A percentile compares a stretch with the other conserved stretches of the same genome.
Conservation (phyloP, 2,797 vertebrate species). For the Artibeus lituratus region DNA sequence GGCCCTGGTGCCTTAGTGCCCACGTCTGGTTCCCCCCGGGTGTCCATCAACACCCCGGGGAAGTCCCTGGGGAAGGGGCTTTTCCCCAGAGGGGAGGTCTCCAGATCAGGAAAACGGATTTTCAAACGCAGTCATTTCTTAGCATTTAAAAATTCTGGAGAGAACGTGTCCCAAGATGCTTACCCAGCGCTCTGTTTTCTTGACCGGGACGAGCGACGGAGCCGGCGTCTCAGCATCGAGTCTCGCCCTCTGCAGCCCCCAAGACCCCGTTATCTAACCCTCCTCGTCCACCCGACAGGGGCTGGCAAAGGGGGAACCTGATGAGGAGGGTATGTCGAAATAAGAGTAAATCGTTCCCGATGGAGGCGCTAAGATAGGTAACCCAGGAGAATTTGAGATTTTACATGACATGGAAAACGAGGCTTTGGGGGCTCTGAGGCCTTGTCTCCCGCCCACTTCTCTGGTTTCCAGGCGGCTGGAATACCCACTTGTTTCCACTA, state of each 20-base stretch:
- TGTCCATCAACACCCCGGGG: fast-evolving
- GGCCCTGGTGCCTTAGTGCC: fast-evolving
- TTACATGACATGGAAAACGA: background rate
- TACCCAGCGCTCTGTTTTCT: background rate
- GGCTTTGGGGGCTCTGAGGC: background rate
- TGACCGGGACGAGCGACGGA: fast-evolving
- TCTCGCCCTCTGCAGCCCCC: background rate
- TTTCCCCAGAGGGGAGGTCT: background rate
- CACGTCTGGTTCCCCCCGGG: fast-evolving
- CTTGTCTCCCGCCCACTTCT: background rate
- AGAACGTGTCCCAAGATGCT: background rate
- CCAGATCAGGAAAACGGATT: background rate
- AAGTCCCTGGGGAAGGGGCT: too few relatives aligned
- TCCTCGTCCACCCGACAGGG: background rate
- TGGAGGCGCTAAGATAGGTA: background rate
- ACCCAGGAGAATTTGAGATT: background rate
- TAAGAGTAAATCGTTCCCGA: background rate
- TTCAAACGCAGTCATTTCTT: background rate
- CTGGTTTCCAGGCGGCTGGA: background rate
- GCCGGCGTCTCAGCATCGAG: fast-evolving
- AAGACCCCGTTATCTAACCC: background rate
- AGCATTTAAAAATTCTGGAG: background rate
- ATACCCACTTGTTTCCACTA: fast-evolving
- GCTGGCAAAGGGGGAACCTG: background rate
- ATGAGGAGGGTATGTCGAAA: background rate